These are phyloP conservation scores for Epizoanthus stellaris DNA, from an alignment of 92 coral and sea anemone species.

Conservation along the genomic window DNA sequence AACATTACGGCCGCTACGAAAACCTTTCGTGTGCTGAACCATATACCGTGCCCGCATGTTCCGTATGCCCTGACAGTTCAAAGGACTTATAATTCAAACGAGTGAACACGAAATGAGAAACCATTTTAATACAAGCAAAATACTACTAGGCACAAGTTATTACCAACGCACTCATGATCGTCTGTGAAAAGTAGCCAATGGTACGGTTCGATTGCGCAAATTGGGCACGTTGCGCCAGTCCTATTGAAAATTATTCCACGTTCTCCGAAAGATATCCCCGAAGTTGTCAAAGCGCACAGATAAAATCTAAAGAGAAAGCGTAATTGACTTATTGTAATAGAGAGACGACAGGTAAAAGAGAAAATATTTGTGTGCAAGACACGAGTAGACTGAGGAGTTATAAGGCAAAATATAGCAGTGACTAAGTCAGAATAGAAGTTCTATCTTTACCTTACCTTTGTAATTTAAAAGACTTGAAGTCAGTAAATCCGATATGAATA, in stretches of 20 bases:
- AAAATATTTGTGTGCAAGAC: background rate
- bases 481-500: no score
- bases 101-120: no score
- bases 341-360: conserved; percentile 7
- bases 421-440: no score
- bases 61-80: no score
- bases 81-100: no score
- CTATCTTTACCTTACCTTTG: no score
- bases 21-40: no score
- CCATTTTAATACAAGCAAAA: no score
- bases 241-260: background rate
- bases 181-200: background rate
- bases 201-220: background rate
- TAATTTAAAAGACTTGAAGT: no score
- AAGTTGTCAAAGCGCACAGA: background rate
- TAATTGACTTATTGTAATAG: background rate
- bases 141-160: background rate
- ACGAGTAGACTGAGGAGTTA: background rate
- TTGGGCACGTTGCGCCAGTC: background rate
- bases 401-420: no score
- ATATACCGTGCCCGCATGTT: no score
- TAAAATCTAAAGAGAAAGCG: conserved; percentile 8
- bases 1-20: no score
- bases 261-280: background rate
- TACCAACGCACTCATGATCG: background rate